Base-by-base conservation (phyloP, 2,888 invertebrate species). In the Andrena dorsata region DNA sequence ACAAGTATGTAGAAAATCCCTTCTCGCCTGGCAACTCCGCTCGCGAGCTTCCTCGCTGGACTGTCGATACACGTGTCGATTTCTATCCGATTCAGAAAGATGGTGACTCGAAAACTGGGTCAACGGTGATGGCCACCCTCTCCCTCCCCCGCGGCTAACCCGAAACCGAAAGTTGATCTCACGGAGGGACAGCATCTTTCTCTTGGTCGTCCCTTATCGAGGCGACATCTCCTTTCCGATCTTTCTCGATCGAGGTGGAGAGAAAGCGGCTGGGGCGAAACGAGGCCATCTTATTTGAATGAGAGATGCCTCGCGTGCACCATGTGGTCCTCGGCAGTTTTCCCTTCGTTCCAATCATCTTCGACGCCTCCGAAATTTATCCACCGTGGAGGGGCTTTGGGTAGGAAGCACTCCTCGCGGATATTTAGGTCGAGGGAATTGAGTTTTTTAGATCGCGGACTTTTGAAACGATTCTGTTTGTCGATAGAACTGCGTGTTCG, bases 221-320 rank as follows among this genome's bases (percentile, higher is more conserved):
- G 65, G 56, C 51, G 8, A 75, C 82, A 76, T 84, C 81, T 82
- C 58, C 76, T 85, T 53, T 64, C 75, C 64, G 82, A 87, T 88
- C 69, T 83, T 85, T 86, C 56, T 83, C 85, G 80, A 89, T 89
- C 85, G 84, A 80, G 87, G 79, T 77, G 89, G 92, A 90, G 92
- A 92, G 92, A 92, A 92, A 92, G 92, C 92, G 88, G 86, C 84
- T 79, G 74, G 32, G 6, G 77, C 80, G 89, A 90, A 92, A 91
- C 85, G 89, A 87, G 91, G 91, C 79, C 91, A 85, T 83, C 87
- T 89, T 84, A 88, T 90, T 91, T 90, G 86, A 89, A 89, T 88
- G 89, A 88, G 82, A 89, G 87, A 90, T 80, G 53, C 86, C 86
- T 85, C 88, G 80, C 81, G 16, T 41, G 80, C 73, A 68, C 65